Base-by-base conservation (phyloP, 2,113 vertebrate species). In the Corvus hawaiiensis region DNA sequence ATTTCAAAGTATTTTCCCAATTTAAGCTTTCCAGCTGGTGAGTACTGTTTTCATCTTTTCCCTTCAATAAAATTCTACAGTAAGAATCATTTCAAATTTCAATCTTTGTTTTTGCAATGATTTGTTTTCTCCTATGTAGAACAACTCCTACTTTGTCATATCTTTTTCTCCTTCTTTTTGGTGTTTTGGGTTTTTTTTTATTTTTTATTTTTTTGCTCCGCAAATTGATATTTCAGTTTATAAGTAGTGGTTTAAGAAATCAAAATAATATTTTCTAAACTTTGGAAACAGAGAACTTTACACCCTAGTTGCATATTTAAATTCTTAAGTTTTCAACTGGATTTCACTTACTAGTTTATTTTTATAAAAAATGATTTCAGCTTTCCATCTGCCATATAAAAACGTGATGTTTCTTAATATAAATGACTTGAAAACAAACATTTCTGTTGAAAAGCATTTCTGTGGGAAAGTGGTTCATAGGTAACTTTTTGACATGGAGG, bases 281-380 rank as follows among this genome's bases (percentile, higher is more conserved):
- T 39, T 78, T 79, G 51, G 54, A 44, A 92, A 89, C 3, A 8
- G 71, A 93, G 30, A 63, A 35, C 27, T 64, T 75, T 28, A 63
- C 73, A 56, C 27, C 9, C 18, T 63, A 56, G 8, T 9, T 74
- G 21, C 9, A 16, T 39, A 59, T 76, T 76, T 94, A 75, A 94
- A 81, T 81, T 62, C 32, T n/a, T 84, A 43, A 6, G 23, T 43
- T 83, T 90, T 80, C 59, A 93, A 20, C 30, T 69, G 28, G 12
- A 30, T 94, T 95, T 94, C 30, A 63, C 43, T 94, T 91, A 93
- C 87, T 74, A 95, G 81, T 96, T 32, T 76, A 67, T 94, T 93
- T 33, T 87, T 64, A 77, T 80, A 94, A 95, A 96, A 96, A 94
- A 90, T 91, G 8, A 90, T 75, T 88, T 85, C 83, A 88, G 55